A percentile compares a stretch with the other conserved stretches of the same genome.
phyloP scores from a whole-genome alignment of 1,140 invertebrate genomes.

The Eupeodes corollae region DNA sequence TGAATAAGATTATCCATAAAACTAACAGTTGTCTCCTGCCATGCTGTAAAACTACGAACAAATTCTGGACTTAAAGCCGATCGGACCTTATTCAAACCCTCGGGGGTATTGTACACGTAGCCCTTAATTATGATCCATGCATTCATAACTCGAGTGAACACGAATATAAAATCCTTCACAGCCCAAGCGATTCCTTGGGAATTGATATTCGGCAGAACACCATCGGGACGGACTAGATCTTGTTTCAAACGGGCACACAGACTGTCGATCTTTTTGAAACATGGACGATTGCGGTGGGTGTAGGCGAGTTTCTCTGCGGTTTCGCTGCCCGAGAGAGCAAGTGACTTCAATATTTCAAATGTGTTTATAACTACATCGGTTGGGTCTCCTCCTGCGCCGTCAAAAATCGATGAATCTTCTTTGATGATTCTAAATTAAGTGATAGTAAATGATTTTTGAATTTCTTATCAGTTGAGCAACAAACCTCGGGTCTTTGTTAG shows the following conservation, averaged over 20 bases:
- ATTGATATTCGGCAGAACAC: conserved; percentile 51
- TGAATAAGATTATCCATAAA: conserved; percentile 26
- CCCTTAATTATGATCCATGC: conserved; percentile 49
- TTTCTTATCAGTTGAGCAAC: too few relatives aligned
- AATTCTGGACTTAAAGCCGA: conserved; percentile 25
- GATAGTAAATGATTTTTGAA: too few relatives aligned
- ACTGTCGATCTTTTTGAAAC: conserved; percentile 55
- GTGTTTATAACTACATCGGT: too few relatives aligned
- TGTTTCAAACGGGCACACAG: conserved; percentile 50
- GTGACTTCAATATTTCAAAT: too few relatives aligned
- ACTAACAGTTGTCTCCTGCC: conserved; percentile 23
- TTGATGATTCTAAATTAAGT: too few relatives aligned
- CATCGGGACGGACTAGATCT: conserved; percentile 50
- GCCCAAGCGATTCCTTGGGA: conserved; percentile 56
- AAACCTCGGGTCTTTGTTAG: too few relatives aligned
- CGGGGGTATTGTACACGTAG: conserved; percentile 38
- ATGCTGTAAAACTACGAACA: conserved; percentile 21
- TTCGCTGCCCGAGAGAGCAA: conserved; percentile 33
- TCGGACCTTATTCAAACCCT: conserved; percentile 30
- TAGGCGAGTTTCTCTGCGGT: conserved; percentile 49
- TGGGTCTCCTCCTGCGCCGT: too few relatives aligned
- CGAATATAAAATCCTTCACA: conserved; percentile 57
- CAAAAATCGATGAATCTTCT: too few relatives aligned
- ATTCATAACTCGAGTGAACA: conserved; percentile 51
- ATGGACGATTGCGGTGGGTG: conserved; percentile 49